Evolutionary conservation across 2,113 vertebrate species (phyloP).

Genomic region (Dipodomys stephensi): DNA sequence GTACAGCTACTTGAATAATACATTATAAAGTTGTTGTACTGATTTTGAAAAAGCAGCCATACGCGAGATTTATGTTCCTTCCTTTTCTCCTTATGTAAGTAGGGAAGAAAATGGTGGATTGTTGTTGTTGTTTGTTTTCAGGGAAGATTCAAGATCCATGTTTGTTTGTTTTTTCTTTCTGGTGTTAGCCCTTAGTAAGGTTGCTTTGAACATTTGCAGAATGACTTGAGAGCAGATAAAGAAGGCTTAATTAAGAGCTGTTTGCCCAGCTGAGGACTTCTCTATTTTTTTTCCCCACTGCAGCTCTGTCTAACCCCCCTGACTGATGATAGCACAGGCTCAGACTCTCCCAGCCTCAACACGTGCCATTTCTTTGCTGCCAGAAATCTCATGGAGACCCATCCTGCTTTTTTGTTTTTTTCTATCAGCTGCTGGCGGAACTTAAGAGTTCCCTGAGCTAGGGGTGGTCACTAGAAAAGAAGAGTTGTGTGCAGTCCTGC

Average conservation of each 20-base stretch:
- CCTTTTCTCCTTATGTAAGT: background rate
- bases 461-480: background rate
- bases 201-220: background rate
- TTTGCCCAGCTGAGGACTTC: background rate
- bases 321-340: background rate
- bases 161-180: background rate
- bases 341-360: accelerated
- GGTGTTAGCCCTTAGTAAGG: background rate
- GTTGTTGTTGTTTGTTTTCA: background rate
- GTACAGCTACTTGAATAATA: too few species aligned
- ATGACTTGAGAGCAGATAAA: background rate
- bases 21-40: too few species aligned
- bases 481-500: background rate
- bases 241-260: background rate
- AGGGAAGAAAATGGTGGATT: background rate
- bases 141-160: background rate
- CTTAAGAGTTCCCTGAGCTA: background rate
- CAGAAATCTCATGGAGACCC: background rate
- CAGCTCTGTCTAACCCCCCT: background rate
- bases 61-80: background rate
- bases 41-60: background rate
- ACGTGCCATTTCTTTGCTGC: background rate
- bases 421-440: accelerated
- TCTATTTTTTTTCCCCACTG: background rate
- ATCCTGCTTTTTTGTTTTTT: background rate